Evolutionary conservation across 2,888 invertebrate genomes (phyloP).

Genomic region (Xanthorhoe spadicearia): DNA sequence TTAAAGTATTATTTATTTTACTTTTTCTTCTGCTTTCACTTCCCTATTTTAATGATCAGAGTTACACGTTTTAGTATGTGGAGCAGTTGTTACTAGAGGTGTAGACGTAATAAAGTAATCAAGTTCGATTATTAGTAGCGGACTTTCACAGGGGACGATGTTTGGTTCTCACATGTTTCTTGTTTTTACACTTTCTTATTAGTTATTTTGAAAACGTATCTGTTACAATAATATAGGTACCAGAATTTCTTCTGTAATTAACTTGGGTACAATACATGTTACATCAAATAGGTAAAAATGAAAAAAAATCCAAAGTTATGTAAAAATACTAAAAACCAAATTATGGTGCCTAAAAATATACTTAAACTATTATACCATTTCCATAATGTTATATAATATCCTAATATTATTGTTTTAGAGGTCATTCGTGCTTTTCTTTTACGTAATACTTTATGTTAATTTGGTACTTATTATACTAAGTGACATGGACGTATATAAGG

Average conservation of each 20-base stretch:
- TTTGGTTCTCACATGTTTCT: constrained; percentile 1
- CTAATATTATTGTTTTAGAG: not conserved
- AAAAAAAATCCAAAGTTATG: no score
- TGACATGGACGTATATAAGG: no score
- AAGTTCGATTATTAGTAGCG: constrained; percentile 6
- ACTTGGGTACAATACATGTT: no score
- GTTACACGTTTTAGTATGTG: constrained; percentile 28
- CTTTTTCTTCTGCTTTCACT: constrained; percentile 44
- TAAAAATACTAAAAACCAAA: not conserved
- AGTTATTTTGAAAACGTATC: no score
- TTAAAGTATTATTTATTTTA: constrained; percentile 42
- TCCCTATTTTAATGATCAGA: constrained; percentile 39
- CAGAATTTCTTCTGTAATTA: no score
- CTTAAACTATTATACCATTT: not conserved
- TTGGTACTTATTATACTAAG: no score
- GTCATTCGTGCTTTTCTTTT: constrained; percentile 7
- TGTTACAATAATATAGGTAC: no score
- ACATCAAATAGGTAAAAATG: no score
- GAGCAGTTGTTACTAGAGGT: constrained; percentile 25
- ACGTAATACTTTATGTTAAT: constrained; percentile 28
- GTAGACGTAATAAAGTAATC: constrained; percentile 21
- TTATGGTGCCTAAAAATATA: constrained; percentile 1
- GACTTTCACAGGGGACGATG: constrained; percentile 28
- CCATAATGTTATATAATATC: not conserved
- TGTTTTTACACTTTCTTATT: not conserved